phyloP scores from a whole-genome alignment of 2,888 invertebrate species.

The Molanna angustata region DNA sequence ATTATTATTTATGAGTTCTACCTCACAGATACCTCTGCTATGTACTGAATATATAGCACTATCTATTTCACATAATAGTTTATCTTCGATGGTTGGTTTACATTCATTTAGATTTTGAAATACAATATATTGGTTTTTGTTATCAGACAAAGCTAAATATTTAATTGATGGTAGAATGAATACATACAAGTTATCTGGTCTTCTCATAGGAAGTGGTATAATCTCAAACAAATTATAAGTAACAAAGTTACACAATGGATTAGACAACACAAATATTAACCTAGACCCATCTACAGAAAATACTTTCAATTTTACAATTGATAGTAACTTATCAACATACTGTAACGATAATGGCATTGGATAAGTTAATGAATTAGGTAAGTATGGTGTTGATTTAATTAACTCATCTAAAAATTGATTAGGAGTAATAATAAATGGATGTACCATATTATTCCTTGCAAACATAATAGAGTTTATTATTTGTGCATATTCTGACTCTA shows the following conservation, averaged over 20 bases:
- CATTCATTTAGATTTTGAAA: conserved; percentile 8
- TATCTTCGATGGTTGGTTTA: not conserved
- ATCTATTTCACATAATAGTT: not conserved
- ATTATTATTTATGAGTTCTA: conserved; percentile 1
- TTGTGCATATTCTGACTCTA: conserved; percentile 22
- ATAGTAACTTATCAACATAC: not conserved
- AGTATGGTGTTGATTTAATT: not conserved
- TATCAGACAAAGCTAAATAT: conserved; percentile 6
- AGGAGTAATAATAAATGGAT: conserved; percentile 31
- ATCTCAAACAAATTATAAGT: conserved; percentile 5
- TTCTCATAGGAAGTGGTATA: conserved; percentile 1
- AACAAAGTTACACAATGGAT: conserved; percentile 5
- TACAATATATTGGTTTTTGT: conserved; percentile 1
- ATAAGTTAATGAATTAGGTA: not conserved
- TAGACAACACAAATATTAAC: conserved; percentile 5
- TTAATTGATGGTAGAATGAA: conserved; percentile 5
- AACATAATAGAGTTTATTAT: conserved; percentile 28
- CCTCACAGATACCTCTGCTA: conserved; percentile 1
- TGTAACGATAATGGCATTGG: not conserved
- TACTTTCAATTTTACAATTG: not conserved
- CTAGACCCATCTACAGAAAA: not conserved
- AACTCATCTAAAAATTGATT: conserved; percentile 6
- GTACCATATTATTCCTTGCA: conserved; percentile 28
- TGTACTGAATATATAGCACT: not conserved
- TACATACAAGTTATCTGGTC: not conserved